These are phyloP conservation scores for Eucidaris tribuloides DNA, from an alignment of 35 echinoderm and acorn worm genomes.

Conservation along the genomic window DNA sequence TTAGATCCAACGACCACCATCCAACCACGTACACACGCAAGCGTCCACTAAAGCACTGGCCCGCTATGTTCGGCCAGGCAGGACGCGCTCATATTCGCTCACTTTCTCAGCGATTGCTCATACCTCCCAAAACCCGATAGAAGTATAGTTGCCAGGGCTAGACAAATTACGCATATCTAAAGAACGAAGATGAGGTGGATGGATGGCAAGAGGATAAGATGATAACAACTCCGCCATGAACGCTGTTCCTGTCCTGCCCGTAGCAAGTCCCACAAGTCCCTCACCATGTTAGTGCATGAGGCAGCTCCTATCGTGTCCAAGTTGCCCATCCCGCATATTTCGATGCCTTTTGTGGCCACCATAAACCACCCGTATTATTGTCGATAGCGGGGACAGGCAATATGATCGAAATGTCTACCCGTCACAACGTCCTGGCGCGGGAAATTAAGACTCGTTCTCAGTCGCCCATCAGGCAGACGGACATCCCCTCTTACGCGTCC, in stretches of 20 bases:
- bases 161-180: slow-evolving; percentile 38
- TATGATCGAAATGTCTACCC: slow-evolving; percentile 42
- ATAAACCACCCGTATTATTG: neutral
- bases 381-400: slow-evolving; percentile 71
- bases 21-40: neutral
- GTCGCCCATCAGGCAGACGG: slow-evolving; percentile 72
- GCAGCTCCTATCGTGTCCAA: slow-evolving; percentile 33
- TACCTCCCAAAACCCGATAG: slow-evolving; percentile 48
- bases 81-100: neutral
- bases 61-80: slow-evolving; percentile 12
- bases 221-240: neutral
- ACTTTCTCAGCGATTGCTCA: slow-evolving; percentile 58
- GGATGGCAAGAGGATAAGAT: too few species aligned
- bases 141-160: neutral
- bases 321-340: slow-evolving; percentile 31
- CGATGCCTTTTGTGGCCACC: neutral
- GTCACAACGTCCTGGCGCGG: slow-evolving; percentile 10
- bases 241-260: neutral
- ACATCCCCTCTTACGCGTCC: slow-evolving; percentile 33
- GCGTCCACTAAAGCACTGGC: neutral
- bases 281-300: too few species aligned
- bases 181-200: neutral
- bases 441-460: slow-evolving; percentile 24
- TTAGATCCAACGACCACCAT: neutral
- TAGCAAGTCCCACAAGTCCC: neutral